phyloP scores from a whole-genome alignment of 2,113 vertebrate species.

The Alosa alosa region DNA sequence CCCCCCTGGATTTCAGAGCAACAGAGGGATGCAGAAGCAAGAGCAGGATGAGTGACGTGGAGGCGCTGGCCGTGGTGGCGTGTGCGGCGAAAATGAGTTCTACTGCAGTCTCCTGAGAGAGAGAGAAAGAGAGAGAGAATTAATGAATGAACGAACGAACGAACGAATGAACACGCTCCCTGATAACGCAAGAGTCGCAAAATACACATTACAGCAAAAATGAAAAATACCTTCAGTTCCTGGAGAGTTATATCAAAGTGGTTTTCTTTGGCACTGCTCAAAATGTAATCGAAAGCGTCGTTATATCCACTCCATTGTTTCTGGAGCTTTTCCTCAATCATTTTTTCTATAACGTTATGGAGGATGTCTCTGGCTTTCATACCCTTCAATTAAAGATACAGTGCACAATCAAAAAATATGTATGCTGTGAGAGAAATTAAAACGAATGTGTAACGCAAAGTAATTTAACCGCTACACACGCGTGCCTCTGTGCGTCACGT shows the following conservation, averaged over 20 bases:
- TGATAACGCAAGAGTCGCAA: neutral
- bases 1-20: slow-evolving; percentile 72
- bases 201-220: neutral
- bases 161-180: too few relatives aligned
- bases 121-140: neutral
- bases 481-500: neutral
- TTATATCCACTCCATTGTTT: slow-evolving; percentile 66
- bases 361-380: slow-evolving; percentile 88
- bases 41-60: slow-evolving; percentile 89
- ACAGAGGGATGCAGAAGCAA: slow-evolving; percentile 82
- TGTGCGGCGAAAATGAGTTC: slow-evolving; percentile 97
- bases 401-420: neutral
- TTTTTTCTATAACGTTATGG: slow-evolving; percentile 86
- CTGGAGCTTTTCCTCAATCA: slow-evolving; percentile 84
- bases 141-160: too few relatives aligned
- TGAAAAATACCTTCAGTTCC: slow-evolving; percentile 86
- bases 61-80: slow-evolving; percentile 94
- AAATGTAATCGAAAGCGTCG: slow-evolving; percentile 85
- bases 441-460: neutral
- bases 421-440: neutral
- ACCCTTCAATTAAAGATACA: slow-evolving; percentile 71
- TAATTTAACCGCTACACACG: neutral
- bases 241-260: slow-evolving; percentile 81
- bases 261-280: slow-evolving; percentile 84
- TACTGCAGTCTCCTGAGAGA: slow-evolving; percentile 84